A percentile compares a stretch with the other conserved stretches of the same genome.
These are phyloP conservation scores for Drosophila asahinai DNA, from an alignment of 1,140 invertebrate genomes.

Conservation along the genomic window DNA sequence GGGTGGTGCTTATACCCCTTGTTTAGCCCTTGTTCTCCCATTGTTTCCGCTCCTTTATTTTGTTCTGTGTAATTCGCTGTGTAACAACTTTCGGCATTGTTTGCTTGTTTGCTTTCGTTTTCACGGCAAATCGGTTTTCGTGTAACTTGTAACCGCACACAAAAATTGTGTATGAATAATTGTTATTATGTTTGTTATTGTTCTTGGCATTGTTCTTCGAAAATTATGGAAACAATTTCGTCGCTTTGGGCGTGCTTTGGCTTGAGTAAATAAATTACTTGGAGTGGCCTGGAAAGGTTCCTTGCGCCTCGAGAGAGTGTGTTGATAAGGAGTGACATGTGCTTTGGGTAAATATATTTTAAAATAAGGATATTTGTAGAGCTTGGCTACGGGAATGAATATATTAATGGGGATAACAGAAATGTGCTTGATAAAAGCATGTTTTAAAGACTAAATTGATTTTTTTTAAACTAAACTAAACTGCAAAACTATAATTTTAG, in stretches of 20 bases:
- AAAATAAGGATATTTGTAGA: background rate
- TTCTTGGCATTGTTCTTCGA: constrained; percentile 57
- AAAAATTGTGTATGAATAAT: constrained; percentile 39
- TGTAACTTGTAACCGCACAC: constrained; percentile 76
- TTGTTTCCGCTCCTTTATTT: constrained; percentile 64
- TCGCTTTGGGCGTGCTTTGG: constrained; percentile 56
- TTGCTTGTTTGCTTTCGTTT: constrained; percentile 71
- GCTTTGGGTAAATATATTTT: background rate
- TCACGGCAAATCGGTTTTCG: constrained; percentile 73
- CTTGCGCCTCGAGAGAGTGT: background rate
- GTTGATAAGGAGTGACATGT: constrained; percentile 33
- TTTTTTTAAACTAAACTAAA: no score
- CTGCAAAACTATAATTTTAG: no score
- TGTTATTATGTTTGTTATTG: constrained; percentile 31
- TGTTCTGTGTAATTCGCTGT: constrained; percentile 41
- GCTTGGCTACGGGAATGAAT: background rate
- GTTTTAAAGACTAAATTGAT: background rate
- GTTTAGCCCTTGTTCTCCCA: constrained; percentile 31
- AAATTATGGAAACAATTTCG: constrained; percentile 74
- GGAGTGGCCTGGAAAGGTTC: constrained; percentile 36
- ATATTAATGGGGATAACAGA: background rate
- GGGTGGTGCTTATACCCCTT: constrained; percentile 59
- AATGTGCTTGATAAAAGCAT: background rate
- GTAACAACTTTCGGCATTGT: constrained; percentile 53
- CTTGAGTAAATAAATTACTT: constrained; percentile 70